Conservation (phyloP, 2,113 vertebrate species). For the Argyrosomus japonicus region DNA sequence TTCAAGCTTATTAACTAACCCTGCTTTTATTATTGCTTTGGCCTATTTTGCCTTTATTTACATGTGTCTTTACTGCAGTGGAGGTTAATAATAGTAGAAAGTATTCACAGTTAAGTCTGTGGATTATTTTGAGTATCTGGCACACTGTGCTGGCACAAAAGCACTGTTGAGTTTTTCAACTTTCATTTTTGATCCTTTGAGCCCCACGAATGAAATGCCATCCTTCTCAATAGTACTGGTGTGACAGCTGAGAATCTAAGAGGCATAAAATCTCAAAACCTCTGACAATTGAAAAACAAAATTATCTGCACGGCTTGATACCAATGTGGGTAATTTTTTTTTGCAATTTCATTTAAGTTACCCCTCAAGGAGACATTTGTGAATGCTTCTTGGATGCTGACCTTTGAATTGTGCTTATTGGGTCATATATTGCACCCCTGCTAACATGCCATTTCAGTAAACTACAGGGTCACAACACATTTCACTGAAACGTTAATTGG, state of each 20-base stretch:
- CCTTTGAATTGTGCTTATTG: not conserved
- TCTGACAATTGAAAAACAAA: constrained; percentile 18
- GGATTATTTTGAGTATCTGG: constrained; percentile 6
- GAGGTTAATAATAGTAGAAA: not conserved
- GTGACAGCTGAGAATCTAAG: constrained; percentile 25
- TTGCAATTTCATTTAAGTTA: not conserved
- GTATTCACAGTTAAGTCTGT: not conserved
- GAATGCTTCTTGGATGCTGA: not conserved
- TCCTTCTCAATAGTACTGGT: constrained; percentile 30
- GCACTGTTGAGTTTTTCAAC: constrained; percentile 10
- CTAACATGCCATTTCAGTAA: not conserved
- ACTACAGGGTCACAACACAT: not conserved
- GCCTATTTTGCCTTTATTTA: constrained; percentile 4
- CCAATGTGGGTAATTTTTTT: not conserved
- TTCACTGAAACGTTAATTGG: not conserved
- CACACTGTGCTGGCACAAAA: constrained; percentile 23
- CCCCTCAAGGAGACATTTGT: no score
- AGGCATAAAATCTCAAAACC: constrained; percentile 17
- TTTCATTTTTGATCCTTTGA: constrained; percentile 37
- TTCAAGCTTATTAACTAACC: not conserved
- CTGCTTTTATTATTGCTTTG: not conserved
- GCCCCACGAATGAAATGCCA: constrained; percentile 39
- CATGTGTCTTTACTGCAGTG: constrained; percentile 1
- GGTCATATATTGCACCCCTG: not conserved
- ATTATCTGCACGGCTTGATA: not conserved